Evolutionary conservation across 2,888 invertebrate genomes (phyloP).

Genomic region (Chironomus tentans): DNA sequence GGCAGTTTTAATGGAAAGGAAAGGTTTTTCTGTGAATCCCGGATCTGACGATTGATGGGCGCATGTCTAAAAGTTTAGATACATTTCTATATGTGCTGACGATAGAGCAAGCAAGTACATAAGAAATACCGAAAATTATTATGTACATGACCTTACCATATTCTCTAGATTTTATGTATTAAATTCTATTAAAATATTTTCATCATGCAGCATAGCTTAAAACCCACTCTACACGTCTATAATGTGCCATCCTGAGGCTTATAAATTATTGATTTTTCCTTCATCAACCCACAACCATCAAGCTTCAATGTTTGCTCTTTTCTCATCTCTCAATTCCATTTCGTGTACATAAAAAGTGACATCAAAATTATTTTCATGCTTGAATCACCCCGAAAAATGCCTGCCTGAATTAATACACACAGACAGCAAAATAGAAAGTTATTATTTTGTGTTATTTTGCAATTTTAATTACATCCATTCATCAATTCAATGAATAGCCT

Average conservation of each 20-base stretch:
- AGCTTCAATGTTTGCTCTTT: too few species aligned
- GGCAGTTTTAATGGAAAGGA: too few species aligned
- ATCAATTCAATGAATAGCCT: conserved; percentile 20
- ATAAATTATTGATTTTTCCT: conserved; percentile 24
- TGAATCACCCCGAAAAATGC: too few species aligned
- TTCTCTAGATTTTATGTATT: not conserved
- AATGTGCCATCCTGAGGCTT: not conserved
- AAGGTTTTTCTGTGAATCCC: not conserved
- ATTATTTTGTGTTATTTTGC: not conserved
- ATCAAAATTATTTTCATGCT: not conserved
- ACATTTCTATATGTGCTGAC: not conserved
- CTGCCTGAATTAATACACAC: not conserved
- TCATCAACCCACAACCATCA: not conserved
- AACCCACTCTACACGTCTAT: not conserved
- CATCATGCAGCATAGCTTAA: not conserved
- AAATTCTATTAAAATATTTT: not conserved
- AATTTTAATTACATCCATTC: conserved; percentile 24
- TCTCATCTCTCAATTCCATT: too few species aligned
- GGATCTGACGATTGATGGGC: conserved; percentile 10
- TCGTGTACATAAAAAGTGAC: not conserved
- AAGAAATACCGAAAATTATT: not conserved
- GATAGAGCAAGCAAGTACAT: not conserved
- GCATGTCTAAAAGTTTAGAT: conserved; percentile 10
- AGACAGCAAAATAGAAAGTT: not conserved
- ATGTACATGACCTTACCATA: conserved; percentile 19